phyloP scores from a whole-genome alignment of 2,797 vertebrate species.

The Enteromius paludinosus region DNA sequence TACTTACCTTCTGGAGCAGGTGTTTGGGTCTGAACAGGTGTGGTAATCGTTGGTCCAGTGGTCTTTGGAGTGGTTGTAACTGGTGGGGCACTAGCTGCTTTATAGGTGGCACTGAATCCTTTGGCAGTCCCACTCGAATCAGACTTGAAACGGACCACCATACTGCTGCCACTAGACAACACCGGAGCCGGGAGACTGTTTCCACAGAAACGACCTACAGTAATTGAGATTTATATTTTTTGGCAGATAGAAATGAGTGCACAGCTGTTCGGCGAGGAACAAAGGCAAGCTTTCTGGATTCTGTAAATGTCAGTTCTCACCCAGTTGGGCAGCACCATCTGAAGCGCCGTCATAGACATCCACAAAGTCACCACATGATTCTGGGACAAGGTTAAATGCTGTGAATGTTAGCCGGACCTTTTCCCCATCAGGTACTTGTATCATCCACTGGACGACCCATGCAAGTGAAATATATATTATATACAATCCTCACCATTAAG shows the following conservation, averaged over 20 bases:
- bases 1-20: slow-evolving; percentile 58
- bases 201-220: slow-evolving; percentile 77
- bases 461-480: slow-evolving; percentile 14
- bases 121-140: slow-evolving; percentile 67
- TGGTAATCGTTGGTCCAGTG: slow-evolving; percentile 34
- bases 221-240: slow-evolving; percentile 39
- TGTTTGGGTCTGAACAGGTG: slow-evolving; percentile 2
- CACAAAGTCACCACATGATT: slow-evolving; percentile 78
- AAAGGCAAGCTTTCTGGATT: slow-evolving; percentile 26
- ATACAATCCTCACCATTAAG: neutral
- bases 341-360: slow-evolving; percentile 73
- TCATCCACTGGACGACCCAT: slow-evolving; percentile 74
- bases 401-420: slow-evolving; percentile 75
- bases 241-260: neutral
- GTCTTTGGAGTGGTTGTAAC: slow-evolving; percentile 51
- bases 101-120: slow-evolving; percentile 77
- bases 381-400: slow-evolving; percentile 76
- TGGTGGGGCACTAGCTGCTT: slow-evolving; percentile 66
- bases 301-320: slow-evolving; percentile 59
- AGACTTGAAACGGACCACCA: slow-evolving; percentile 78
- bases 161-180: slow-evolving; percentile 68
- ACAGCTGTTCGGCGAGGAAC: slow-evolving; percentile 16
- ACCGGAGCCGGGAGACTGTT: slow-evolving; percentile 66
- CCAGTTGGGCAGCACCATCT: slow-evolving; percentile 62
- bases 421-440: slow-evolving; percentile 73